Evolutionary conservation across 2,888 invertebrate species (phyloP), one percentile per base, ranked within the genome.

Genomic region (Zaprionus lineosus): DNA sequence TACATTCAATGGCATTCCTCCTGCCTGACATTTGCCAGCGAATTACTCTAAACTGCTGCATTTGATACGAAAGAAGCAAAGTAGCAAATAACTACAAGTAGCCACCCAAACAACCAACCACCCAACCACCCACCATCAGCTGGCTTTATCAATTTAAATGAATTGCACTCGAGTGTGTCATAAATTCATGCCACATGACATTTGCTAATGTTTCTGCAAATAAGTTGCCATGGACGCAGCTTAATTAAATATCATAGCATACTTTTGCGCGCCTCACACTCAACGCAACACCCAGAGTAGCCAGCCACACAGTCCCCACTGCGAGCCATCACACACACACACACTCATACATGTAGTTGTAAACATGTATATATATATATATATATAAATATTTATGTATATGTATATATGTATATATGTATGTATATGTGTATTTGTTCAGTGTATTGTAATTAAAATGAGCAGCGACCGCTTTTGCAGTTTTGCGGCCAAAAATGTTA

Each of bases 121-220:
- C 31, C 12, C 11, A 6, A 26, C 2, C 34, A 21, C 7, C 39
- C 12, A 41, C 24, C 52, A 65, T 26, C 66, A 66, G 67, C 71
- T 70, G 61, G 59, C 58, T 74, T 76, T 86, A 86, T 87, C 87
- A 87, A 87, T 86, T 87, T 74, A 79, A 84, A 86, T 79, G 74
- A 82, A 86, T 86, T 81, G 81, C 66, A 75, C 86, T 70, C 86
- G 75, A 86, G 86, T 73, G 86, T 71, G 71, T 64, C 76, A 84
- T 86, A 85, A 86, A 86, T 87, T 86, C 63, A 63, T 59, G 72
- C 68, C 69, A 60, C 77, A 61, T 76, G 86, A 79, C 86, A 85
- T 63, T 85, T 76, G 59, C 76, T 79, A 81, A 81, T 81, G 76
- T 83, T 61, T 63, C 57, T 60, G 60, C 66, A 66, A 65, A 65